A percentile compares a stretch with the other conserved stretches of the same genome.
phyloP scores from a whole-genome alignment of 2,113 vertebrate species.

The Larimichthys polyactis region DNA sequence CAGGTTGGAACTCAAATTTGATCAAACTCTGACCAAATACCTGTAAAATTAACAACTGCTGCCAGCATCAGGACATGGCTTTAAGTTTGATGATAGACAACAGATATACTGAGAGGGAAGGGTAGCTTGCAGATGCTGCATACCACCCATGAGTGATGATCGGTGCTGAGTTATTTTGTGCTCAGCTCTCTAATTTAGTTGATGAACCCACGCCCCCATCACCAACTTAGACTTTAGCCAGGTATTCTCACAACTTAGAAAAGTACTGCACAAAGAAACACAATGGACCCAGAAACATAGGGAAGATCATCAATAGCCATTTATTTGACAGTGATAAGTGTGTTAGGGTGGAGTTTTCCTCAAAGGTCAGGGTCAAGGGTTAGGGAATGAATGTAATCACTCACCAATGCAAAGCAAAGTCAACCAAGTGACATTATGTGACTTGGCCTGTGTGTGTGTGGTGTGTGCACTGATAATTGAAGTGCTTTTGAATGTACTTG shows the following conservation, averaged over 20 bases:
- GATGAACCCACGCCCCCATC: neutral
- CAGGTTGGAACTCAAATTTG: neutral
- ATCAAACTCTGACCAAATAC: too few relatives aligned
- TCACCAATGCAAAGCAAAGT: constrained; percentile 12
- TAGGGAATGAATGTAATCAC: constrained; percentile 32
- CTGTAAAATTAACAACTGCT: neutral
- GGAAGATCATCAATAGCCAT: constrained; percentile 26
- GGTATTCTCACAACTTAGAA: neutral
- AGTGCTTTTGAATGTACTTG: constrained; percentile 24
- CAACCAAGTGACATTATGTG: neutral
- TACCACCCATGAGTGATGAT: neutral
- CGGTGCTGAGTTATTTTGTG: neutral
- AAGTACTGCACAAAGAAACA: neutral
- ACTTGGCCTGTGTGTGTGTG: constrained; percentile 16
- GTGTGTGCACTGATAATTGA: constrained; percentile 9
- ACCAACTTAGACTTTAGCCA: neutral
- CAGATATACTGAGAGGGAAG: neutral
- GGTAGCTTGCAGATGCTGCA: neutral
- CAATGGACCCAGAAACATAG: neutral
- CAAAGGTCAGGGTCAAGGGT: constrained; percentile 53
- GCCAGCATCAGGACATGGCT: neutral
- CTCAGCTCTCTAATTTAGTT: neutral
- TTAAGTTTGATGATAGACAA: neutral
- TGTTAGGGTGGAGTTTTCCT: constrained; percentile 43
- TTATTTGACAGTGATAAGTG: constrained; percentile 33